Percentiles rank a stretch among this genome's conserved stretches.
These are phyloP conservation scores for Epistrophella euchroma DNA, from an alignment of 2,888 invertebrate genomes.

Conservation along the genomic window DNA sequence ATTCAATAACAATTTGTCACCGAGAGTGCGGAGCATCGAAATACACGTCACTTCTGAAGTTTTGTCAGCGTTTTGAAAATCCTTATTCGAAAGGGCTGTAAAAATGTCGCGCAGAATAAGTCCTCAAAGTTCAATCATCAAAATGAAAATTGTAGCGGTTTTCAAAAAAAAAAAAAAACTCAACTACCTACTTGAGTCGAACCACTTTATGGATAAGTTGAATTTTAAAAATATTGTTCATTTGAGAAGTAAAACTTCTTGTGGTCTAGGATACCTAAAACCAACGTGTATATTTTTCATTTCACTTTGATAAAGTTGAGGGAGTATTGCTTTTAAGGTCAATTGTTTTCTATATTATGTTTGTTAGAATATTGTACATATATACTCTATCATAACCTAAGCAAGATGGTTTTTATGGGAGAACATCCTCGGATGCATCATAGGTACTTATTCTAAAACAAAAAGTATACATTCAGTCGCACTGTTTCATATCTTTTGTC, in stretches of 20 bases:
- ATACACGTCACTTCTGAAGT: conserved; percentile 70
- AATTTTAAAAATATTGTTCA: conserved; percentile 18
- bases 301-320: conserved; percentile 50
- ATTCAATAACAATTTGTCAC: conserved; percentile 76
- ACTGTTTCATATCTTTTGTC: background rate
- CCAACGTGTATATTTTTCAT: conserved; percentile 46
- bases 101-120: conserved; percentile 21
- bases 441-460: background rate
- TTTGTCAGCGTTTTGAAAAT: conserved; percentile 50
- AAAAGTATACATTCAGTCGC: background rate
- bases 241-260: conserved; percentile 43
- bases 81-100: conserved; percentile 17
- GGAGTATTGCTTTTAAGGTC: conserved; percentile 23
- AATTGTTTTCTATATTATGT: conserved; percentile 23
- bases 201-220: background rate
- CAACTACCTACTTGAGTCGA: background rate
- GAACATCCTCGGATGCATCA: background rate
- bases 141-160: background rate
- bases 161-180: background rate
- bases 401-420: conserved; percentile 33
- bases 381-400: background rate
- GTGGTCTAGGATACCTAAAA: background rate
- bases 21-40: conserved; percentile 64
- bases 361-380: background rate
- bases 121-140: conserved; percentile 3